Evolutionary conservation across 2,888 invertebrate genomes (phyloP), one percentile per base, ranked within the genome.

Genomic region (Lymantria monacha): DNA sequence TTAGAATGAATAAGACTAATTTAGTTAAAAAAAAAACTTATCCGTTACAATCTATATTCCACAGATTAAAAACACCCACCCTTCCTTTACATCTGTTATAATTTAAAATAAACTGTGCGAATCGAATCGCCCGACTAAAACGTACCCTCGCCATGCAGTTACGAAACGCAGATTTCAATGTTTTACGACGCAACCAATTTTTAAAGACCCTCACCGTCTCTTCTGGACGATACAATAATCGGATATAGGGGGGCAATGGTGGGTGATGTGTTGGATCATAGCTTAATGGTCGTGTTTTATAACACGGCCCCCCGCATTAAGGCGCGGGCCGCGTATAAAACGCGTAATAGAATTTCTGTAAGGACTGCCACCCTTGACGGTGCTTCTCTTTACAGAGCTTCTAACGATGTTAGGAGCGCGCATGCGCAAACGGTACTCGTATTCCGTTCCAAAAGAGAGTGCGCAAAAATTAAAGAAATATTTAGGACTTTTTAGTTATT

Each of bases 271-370:
- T 70, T 74, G 72, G 83, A 72, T 83, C 87, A 76, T 66, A 69
- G 71, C 80, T 79, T 80, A 83, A 81, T 81, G 83, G 87, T 74
- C 76, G 78, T 79, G 83, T 82, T 83, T 84, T 82, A 86, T 80
- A 79, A 79, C 79, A 70, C 79, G 76, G 72, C 81, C 80, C 81
- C 76, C 74, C 71, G 74, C 77, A 82, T 83, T 81, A 84, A 81
- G 83, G 82, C 82, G 76, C 79, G 79, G 81, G 82, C 77, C 79
- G 80, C 78, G 84, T 85, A 87, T 88, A 87, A 87, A 88, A 85
- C 83, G 84, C 78, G 86, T 89, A 89, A 89, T 89, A 89, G 89
- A 89, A 89, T 89, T 89, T 83, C 85, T 79, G 81, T 73, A 82
- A 81, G 81, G 84, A 83, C 80, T 71, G 71, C 83, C 79, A 73